Conservation (phyloP, 2,113 vertebrate species). For the Echinops telfairi region DNA sequence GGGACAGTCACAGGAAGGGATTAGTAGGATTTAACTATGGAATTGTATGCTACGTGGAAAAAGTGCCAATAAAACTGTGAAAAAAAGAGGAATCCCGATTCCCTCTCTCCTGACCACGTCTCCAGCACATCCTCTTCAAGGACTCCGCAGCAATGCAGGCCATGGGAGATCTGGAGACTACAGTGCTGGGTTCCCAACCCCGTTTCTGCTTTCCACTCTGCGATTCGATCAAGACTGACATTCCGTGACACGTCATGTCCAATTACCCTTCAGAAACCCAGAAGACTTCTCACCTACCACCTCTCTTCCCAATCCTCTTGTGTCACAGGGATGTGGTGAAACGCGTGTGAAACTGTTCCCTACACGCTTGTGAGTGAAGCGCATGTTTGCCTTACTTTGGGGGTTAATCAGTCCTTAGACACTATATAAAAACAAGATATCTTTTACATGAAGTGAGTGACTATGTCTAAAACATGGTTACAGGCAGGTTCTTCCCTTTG, state of each 20-base stretch:
- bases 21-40: not conserved
- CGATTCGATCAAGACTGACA: not conserved
- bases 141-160: not conserved
- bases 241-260: not conserved
- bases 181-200: accelerated
- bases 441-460: not conserved
- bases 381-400: no score
- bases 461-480: not conserved
- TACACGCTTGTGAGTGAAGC: not conserved
- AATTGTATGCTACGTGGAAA: no score
- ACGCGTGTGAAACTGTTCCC: not conserved
- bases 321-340: not conserved
- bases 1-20: not conserved
- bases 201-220: not conserved
- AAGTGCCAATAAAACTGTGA: no score
- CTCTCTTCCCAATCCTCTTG: not conserved
- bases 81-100: no score
- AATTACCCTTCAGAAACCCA: not conserved
- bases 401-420: not conserved
- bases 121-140: not conserved
- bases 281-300: not conserved
- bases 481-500: not conserved
- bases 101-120: not conserved
- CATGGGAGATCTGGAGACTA: not conserved
- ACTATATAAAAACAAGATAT: not conserved